Base-by-base conservation (phyloP, 2,888 invertebrate species). In the Rhagonycha fulva region DNA sequence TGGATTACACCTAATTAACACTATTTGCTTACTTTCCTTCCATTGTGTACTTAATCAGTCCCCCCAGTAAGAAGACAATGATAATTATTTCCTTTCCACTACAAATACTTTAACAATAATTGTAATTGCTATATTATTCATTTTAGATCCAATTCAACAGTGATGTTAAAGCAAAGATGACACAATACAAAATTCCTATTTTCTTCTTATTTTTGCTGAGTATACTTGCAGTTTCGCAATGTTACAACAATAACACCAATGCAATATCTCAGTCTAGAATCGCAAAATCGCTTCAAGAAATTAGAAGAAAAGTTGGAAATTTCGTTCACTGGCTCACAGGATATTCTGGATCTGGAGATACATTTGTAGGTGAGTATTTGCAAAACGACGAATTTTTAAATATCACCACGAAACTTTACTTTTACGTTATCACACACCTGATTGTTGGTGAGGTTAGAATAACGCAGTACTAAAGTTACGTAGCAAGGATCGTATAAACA, bases 261-360 rank as follows among this genome's bases (percentile, higher is more conserved):
- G 74, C 62, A 70, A 2, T 76, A 14, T 67, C 32, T 30, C 71
- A 67, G 12, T 74, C 62, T 14, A 63, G 69, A 32, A 71, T 70
- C 14, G 67, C 70, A 28, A 72, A 23, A 62, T 24, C 74, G 9
- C 61, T 66, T 4, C n/a, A 74, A 11, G 67, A 76, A 68, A 60
- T 79, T 63, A 63, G 62, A 24, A 69, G 70, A 68, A 72, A 74
- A 62, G 60, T 78, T 14, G 63, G 62, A 9, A 60, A 63, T 30
- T 23, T 76, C 12, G 74, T 77, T 77, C 61, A 73, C 28, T 79
- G 80, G 80, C 68, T 78, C n/a, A 60, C 74, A 76, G 30, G 69
- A 12, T 74, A 68, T 68, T 60, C 70, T 12, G 62, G 66, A 68
- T 62, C 68, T 14, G 71, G 76, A 70, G 74, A 78, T 26, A 74